Base-by-base conservation (phyloP, 2,113 vertebrate genomes). In the Protobothrops mucrosquamatus region DNA sequence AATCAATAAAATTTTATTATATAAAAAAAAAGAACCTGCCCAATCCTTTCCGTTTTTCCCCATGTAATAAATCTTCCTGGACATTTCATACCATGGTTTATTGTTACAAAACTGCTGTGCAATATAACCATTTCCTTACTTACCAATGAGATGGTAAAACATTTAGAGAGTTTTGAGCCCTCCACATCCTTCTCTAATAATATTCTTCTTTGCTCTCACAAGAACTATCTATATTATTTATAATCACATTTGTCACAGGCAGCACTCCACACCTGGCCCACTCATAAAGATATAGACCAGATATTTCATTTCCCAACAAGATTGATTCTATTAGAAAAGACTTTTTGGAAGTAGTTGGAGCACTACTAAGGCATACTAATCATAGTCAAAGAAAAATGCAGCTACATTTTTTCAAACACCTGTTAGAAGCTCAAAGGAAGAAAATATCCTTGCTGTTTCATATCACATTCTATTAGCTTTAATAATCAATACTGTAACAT, bases 381-480 rank as follows among this genome's bases (percentile, higher is more conserved):
- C 6, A 0, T 26, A 18, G 0, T 2, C 10, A 43, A 2, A 0
- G 20, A 29, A 0, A 29, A 61, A 56, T 0, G 0, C 0, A 56
- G n/a, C 8, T 0, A 0, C 1, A 0, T 0, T 81, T 0, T 0
- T 52, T 14, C 74, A 91, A 34, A 85, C 14, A 57, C 43, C 15
- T 43, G 20, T 48, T 51, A 39, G 12, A 39, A 55, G 46, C 46
- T 7, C 20, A 23, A 64, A 54, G 59, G 34, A 20, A n/a, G 6
- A 91, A 2, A 14, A 46, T 39, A 12, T 7, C 2, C 6, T 54
- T 55, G 14, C 48, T 56, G 11, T 61, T 43, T 43, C 59, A 22
- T 57, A 46, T 26, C 7, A n/a, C 8, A 48, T 29, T 39, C 5
- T n/a, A 34, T 51, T 43, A 54, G n/a, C 1, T 24, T 23, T 39